Percentiles rank a stretch among this genome's conserved stretches.
Evolutionary conservation across 2,888 invertebrate genomes (phyloP).

Genomic region (Seladonia tumulorum): DNA sequence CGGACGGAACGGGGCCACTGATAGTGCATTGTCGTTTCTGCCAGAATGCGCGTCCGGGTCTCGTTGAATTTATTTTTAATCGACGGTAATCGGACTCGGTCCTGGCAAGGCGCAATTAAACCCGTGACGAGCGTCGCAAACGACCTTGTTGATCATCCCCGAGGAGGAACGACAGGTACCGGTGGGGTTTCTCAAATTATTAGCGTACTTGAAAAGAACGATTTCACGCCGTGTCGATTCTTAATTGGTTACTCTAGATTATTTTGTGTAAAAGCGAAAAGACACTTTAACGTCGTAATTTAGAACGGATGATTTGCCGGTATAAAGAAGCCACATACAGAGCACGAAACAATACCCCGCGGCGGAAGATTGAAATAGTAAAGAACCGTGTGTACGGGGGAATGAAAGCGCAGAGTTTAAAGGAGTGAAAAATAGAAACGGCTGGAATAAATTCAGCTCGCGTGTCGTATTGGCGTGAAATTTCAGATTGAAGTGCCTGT

Average conservation of each 20-base stretch:
- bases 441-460: neutral
- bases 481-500: neutral
- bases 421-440: neutral
- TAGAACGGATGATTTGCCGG: neutral
- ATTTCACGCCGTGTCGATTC: neutral
- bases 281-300: neutral
- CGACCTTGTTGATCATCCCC: neutral
- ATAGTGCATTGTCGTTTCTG: constrained; percentile 50
- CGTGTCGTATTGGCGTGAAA: neutral
- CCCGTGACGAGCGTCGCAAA: neutral
- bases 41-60: constrained; percentile 8
- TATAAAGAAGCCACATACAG: neutral
- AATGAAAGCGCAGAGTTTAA: neutral
- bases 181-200: neutral
- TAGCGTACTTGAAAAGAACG: neutral
- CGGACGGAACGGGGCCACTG: neutral
- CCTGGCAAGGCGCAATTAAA: neutral
- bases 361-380: neutral
- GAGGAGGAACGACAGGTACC: neutral
- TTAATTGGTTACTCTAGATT: neutral
- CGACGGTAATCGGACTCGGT: neutral
- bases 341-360: neutral
- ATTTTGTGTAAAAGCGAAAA: neutral
- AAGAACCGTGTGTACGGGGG: neutral
- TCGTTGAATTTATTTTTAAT: neutral